Evolutionary conservation across 2,113 vertebrate genomes (phyloP).

Genomic region (Gambusia holbrooki): DNA sequence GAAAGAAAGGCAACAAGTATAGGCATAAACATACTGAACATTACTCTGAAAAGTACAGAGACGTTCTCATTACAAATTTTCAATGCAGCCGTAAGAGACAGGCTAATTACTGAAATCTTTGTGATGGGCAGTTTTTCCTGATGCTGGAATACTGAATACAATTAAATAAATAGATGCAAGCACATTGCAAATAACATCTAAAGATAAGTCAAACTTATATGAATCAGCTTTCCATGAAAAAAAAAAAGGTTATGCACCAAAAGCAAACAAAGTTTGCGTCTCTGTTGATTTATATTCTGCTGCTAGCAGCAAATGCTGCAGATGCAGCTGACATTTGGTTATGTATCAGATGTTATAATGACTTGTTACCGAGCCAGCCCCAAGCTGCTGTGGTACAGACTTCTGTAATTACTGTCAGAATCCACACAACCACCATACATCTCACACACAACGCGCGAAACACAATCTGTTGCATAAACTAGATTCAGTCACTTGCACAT

Average conservation of each 20-base stretch:
- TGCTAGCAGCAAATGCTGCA: conserved; percentile 31
- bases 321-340: conserved; percentile 61
- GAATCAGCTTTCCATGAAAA: conserved; percentile 10
- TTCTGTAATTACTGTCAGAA: conserved; percentile 73
- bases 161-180: neutral
- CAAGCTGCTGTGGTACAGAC: conserved; percentile 54
- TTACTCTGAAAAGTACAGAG: no score
- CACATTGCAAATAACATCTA: conserved; percentile 35
- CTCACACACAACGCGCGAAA: conserved; percentile 37
- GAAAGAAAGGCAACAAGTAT: no score
- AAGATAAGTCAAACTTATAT: conserved; percentile 21
- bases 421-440: conserved; percentile 57
- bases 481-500: conserved; percentile 34
- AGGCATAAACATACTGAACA: no score
- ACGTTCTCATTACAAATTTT: no score
- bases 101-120: neutral
- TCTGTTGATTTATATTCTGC: conserved; percentile 48
- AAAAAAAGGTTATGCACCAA: conserved; percentile 7
- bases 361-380: conserved; percentile 54
- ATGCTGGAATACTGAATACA: neutral
- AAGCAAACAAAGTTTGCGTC: conserved; percentile 15
- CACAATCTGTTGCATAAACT: conserved; percentile 46
- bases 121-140: conserved; percentile 23
- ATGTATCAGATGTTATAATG: conserved; percentile 68
- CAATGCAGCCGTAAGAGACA: neutral